Evolutionary conservation across 2,113 vertebrate species (phyloP), one percentile per base, ranked within the genome.

Genomic region (Clupea harengus): DNA sequence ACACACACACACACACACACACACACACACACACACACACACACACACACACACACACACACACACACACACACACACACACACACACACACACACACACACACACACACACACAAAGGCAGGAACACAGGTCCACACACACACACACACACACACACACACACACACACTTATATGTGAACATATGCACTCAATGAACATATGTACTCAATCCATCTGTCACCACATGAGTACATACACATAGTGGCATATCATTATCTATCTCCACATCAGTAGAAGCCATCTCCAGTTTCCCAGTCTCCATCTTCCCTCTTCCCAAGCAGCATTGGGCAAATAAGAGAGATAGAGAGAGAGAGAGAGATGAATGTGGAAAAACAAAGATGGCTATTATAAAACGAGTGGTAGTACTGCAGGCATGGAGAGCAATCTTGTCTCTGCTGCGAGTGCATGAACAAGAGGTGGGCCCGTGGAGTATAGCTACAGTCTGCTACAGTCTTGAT

Each of bases 31-130:
- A 25, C 22, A 10, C n/a, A 67, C 64, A 25, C 64, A 25, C 22
- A 25, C 60, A 22, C 60, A 67, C 2, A 6, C 67, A 11, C 28
- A 25, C 47, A 49, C 93, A 86, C 92, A 92, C 92, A 92, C 90
- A 67, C 90, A 90, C 39, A 39, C 39, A 39, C 39, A 39, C 39
- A 39, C 39, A 39, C 39, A 1, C 82, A 93, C 92, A 89, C 91
- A 90, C 87, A 92, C 91, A 88, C 85, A 89, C 87, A 91, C 92
- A 82, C 84, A 87, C 88, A 92, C 52, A 54, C 52, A 54, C 52
- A 54, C 52, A 54, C 52, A 2, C 52, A 54, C 52, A 54, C 52
- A 54, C n/a, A n/a, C n/a, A n/a, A n/a, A n/a, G n/a, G n/a, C n/a
- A n/a, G n/a, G n/a, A n/a, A 47, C 93, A 86, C 92, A 92, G 92